phyloP scores from a whole-genome alignment of 2,888 invertebrate genomes.

The Poecilobothrus nobilitatus region DNA sequence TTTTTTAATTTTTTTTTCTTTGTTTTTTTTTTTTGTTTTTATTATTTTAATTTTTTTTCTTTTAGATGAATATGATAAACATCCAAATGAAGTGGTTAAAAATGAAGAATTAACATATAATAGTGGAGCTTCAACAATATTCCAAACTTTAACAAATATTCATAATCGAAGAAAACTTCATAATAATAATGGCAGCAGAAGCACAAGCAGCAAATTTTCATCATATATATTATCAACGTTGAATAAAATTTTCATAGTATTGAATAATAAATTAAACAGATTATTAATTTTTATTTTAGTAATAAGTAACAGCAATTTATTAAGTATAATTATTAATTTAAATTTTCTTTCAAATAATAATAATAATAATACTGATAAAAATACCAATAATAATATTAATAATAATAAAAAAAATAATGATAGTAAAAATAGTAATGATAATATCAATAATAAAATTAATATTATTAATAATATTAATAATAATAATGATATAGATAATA shows the following conservation, averaged over 20 bases:
- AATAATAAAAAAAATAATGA: background rate
- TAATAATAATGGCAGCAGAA: background rate
- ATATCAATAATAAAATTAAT: background rate
- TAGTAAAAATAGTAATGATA: background rate
- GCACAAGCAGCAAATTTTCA: background rate
- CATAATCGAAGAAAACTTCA: background rate
- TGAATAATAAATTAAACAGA: background rate
- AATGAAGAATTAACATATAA: constrained; percentile 82
- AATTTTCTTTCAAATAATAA: background rate
- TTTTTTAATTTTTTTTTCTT: too few relatives aligned
- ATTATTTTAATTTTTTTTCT: too few relatives aligned
- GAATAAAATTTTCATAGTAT: background rate
- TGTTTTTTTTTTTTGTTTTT: too few relatives aligned
- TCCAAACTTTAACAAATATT: background rate
- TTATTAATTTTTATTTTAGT: background rate
- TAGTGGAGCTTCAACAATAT: constrained; percentile 36
- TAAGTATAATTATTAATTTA: background rate
- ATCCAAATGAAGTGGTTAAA: constrained; percentile 87
- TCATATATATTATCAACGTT: constrained; percentile 1
- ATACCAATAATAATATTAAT: background rate
- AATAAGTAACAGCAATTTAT: constrained; percentile 1
- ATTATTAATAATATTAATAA: background rate
- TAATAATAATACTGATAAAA: background rate
- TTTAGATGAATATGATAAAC: constrained; percentile 75
- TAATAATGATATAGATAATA: background rate